Base-by-base conservation (phyloP, 2,797 vertebrate species). In the Leptoclinus maculatus region DNA sequence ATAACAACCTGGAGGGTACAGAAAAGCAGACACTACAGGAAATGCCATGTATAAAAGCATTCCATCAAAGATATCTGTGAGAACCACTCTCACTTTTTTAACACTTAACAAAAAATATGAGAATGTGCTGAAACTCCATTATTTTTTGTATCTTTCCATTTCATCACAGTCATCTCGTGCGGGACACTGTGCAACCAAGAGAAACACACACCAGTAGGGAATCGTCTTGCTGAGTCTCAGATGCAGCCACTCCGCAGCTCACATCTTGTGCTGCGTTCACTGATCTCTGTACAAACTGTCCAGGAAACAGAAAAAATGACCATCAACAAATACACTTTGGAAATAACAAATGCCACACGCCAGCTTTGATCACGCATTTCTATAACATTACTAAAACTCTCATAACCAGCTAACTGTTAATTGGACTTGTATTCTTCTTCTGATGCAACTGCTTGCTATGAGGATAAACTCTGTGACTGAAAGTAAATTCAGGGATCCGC, bases 141-240 rank as follows among this genome's bases (percentile, higher is more conserved):
- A 12, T 25, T 53, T n/a, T 34, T 63, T 6, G n/a, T n/a, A 38
- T 41, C 13, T 41, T 57, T 54, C 5, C 7, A 36, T 66, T 71
- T 16, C 4, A 41, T 63, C 7, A 17, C 3, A 63, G 3, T 32
- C 5, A 60, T 64, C 14, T 29, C 2, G 12, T 23, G 13, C n/a
- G n/a, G 29, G 12, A 53, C 34, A 68, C 1, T 27, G 29, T 34
- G 9, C 8, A 29, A 38, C 27, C 51, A 73, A 63, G 32, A 70
- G 4, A 47, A 74, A 81, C 36, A 25, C 65, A 27, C 51, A 96
- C 95, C 94, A 93, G 92, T 53, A 96, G 79, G 39, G 95, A 86
- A 82, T 96, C 94, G 53, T 95, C 95, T 75, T 90, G 92, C 13
- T 87, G 93, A 69, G 88, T 60, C 45, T 94, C 94, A 60, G 89